Evolutionary conservation across 2,797 vertebrate species (phyloP).

Genomic region (Anolis apletophallus): DNA sequence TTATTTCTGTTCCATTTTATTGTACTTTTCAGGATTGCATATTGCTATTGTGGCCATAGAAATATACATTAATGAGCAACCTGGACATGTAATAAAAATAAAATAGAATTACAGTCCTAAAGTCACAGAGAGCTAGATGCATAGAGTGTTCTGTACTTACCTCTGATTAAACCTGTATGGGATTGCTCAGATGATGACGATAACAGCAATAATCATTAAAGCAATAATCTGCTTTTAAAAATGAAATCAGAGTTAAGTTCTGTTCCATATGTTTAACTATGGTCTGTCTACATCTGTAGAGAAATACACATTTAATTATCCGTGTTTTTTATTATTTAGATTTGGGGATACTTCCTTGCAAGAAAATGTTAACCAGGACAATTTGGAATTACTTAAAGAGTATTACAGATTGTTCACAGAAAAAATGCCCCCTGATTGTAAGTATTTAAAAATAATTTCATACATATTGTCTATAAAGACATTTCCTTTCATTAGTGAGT

Average conservation of each 20-base stretch:
- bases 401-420: conserved; percentile 94
- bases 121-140: background rate
- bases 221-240: background rate
- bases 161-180: background rate
- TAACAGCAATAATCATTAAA: background rate
- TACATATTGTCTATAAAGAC: background rate
- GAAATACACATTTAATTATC: background rate
- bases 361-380: conserved; percentile 97
- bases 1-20: too few relatives aligned
- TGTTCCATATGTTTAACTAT: background rate
- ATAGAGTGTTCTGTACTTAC: background rate
- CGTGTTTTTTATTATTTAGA: conserved; percentile 75
- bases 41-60: too few relatives aligned
- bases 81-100: background rate
- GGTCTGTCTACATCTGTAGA: background rate
- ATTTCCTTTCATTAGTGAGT: conserved; percentile 26
- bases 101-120: background rate
- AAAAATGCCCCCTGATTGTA: conserved; percentile 92
- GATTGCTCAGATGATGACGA: background rate
- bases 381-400: conserved; percentile 91
- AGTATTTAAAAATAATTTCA: conserved; percentile 74
- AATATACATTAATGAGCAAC: background rate
- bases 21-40: too few relatives aligned
- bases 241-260: conserved; percentile 12
- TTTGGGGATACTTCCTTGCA: conserved; percentile 98